Base-by-base conservation (phyloP, 2,888 invertebrate genomes). In the Caenorhabditis panamensis region DNA sequence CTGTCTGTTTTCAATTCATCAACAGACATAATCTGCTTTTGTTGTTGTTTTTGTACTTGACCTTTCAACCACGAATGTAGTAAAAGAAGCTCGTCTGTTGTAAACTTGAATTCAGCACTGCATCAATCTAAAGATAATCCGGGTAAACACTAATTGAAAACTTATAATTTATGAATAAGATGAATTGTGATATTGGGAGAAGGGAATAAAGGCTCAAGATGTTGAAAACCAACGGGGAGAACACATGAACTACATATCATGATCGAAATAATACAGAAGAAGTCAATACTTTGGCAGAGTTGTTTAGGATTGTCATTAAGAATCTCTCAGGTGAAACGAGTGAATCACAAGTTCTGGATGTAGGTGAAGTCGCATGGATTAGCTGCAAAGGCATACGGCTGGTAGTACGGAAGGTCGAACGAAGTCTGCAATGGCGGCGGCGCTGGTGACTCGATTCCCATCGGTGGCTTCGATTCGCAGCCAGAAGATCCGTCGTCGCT, bases 401-500 rank as follows among this genome's bases (percentile, higher is more conserved):
- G 61, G 47, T 66, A 66, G 41, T 75, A 75, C 9, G 54, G 51
- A 2, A 76, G 28, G 9, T 81, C 81, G 44, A 81, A 81, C 8
- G 71, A 16, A 2, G 76, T 67, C 2, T 71, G 56, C 1, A 79
- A 24, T 1, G 63, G 41, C 24, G 68, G 69, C 13, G 73, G 79
- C 2, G 63, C 69, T 11, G 79, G 79, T 13, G 68, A 68, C 16
- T 76, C 81, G 18, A 81, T 54, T 5, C 47, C 62, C 62, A 77
- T 56, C n/a, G 76, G 59, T 18, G 71, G 72, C 28, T 67, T 71
- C n/a, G 84, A 82, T 62, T 86, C 86, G 26, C 85, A 79, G 11
- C 86, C 86, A 9, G 86, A 86, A 8, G 85, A 83, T 16, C 82
- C 82, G 53, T 86, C 86, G 53, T 86, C 86, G 24, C 79, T 80